phyloP scores from a whole-genome alignment of 2,888 invertebrate genomes.

The Apamea anceps region DNA sequence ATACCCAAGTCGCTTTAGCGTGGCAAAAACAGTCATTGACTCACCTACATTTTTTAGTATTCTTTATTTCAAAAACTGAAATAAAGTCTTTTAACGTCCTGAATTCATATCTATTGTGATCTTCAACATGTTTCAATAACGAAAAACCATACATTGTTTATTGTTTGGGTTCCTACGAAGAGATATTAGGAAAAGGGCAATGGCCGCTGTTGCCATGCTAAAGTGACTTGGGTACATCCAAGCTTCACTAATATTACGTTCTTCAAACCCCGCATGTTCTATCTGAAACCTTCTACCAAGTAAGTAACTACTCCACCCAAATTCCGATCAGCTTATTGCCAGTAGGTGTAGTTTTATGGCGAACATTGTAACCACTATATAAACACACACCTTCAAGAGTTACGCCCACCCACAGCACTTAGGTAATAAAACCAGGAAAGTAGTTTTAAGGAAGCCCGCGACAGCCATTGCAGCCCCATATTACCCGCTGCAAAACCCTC shows the following conservation, averaged over 20 bases:
- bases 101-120: no score
- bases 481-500: slow-evolving; percentile 87
- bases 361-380: slow-evolving; percentile 68
- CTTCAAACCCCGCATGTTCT: background rate
- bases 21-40: no score
- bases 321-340: slow-evolving; percentile 49
- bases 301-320: slow-evolving; percentile 53
- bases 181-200: background rate
- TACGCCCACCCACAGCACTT: slow-evolving; percentile 83
- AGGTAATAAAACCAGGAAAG: slow-evolving; percentile 89
- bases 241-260: background rate
- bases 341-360: slow-evolving; percentile 60
- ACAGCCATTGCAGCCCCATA: slow-evolving; percentile 87
- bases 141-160: background rate
- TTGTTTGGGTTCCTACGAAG: background rate
- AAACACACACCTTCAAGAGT: slow-evolving; percentile 74
- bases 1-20: background rate
- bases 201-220: background rate
- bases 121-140: background rate
- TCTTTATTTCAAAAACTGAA: no score
- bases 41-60: no score
- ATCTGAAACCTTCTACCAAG: slow-evolving; percentile 16
- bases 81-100: no score
- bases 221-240: background rate
- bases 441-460: slow-evolving; percentile 89